phyloP scores from a whole-genome alignment of 2,113 vertebrate species.

The Thunnus thynnus region DNA sequence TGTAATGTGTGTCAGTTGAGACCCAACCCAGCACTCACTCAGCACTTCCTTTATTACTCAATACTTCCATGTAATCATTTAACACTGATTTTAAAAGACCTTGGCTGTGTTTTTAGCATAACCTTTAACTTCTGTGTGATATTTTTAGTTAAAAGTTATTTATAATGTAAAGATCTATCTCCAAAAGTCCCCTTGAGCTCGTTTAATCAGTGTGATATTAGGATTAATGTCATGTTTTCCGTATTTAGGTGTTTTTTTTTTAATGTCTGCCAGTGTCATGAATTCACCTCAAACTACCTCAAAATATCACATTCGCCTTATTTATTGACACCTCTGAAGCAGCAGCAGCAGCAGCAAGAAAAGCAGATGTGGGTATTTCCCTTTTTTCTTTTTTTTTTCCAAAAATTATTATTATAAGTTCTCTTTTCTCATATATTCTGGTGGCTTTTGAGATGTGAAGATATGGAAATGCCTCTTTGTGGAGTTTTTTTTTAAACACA shows the following conservation, averaged over 20 bases:
- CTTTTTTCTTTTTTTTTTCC: background rate
- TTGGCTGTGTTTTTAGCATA: too few relatives aligned
- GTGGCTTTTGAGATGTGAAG: background rate
- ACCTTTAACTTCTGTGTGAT: too few relatives aligned
- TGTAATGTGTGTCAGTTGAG: slow-evolving; percentile 65
- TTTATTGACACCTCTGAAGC: background rate
- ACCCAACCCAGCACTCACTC: slow-evolving; percentile 51
- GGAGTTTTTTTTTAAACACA: slow-evolving; percentile 24
- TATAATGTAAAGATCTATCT: too few relatives aligned
- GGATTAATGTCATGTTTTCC: background rate
- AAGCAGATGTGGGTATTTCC: background rate
- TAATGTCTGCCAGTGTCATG: background rate
- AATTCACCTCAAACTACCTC: background rate
- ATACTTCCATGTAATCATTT: slow-evolving; percentile 41
- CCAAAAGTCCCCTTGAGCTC: background rate
- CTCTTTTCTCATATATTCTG: too few relatives aligned
- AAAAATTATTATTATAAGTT: too few relatives aligned
- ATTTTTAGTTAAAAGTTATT: too few relatives aligned
- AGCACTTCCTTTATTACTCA: slow-evolving; percentile 72
- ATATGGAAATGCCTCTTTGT: slow-evolving; percentile 30
- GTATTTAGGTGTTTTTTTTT: background rate
- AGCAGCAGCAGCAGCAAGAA: background rate
- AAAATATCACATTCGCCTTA: slow-evolving; percentile 1
- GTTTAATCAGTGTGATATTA: fast-evolving
- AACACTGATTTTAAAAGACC: slow-evolving; percentile 26